A percentile compares a stretch with the other conserved stretches of the same genome.
phyloP scores from a whole-genome alignment of 2,113 vertebrate genomes.

The Brachirus orientalis region DNA sequence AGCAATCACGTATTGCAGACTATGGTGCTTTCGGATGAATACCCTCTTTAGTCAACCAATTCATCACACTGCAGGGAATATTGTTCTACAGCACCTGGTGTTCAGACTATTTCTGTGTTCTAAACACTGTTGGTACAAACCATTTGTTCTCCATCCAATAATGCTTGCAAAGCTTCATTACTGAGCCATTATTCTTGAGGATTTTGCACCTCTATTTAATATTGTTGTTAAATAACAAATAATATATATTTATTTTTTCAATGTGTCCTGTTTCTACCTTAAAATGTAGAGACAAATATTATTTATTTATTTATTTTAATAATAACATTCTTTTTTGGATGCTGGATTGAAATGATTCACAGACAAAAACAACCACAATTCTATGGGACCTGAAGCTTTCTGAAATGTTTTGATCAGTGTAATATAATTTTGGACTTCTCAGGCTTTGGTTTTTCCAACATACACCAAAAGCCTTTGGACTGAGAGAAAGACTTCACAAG shows the following conservation, averaged over 20 bases:
- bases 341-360: constrained; percentile 3
- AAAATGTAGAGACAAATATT: neutral
- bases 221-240: constrained; percentile 24
- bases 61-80: constrained; percentile 86
- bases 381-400: constrained; percentile 3
- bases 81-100: constrained; percentile 86
- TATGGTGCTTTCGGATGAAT: constrained; percentile 82
- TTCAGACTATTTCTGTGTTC: constrained; percentile 80
- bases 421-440: constrained; percentile 52
- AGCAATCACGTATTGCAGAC: constrained; percentile 75
- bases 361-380: constrained; percentile 15
- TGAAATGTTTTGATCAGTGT: constrained; percentile 17
- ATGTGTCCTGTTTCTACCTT: neutral
- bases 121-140: constrained; percentile 77
- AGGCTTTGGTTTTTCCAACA: constrained; percentile 44
- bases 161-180: constrained; percentile 62
- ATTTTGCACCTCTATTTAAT: constrained; percentile 37
- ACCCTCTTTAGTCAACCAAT: constrained; percentile 85
- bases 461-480: constrained; percentile 55
- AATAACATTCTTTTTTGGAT: neutral
- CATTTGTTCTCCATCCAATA: constrained; percentile 77
- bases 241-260: constrained; percentile 14
- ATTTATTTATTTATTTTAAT: no score
- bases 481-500: constrained; percentile 65
- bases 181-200: constrained; percentile 55